Evolutionary conservation across 2,113 vertebrate species (phyloP), one percentile per base, ranked within the genome.

Genomic region (Tonatia bakeri): DNA sequence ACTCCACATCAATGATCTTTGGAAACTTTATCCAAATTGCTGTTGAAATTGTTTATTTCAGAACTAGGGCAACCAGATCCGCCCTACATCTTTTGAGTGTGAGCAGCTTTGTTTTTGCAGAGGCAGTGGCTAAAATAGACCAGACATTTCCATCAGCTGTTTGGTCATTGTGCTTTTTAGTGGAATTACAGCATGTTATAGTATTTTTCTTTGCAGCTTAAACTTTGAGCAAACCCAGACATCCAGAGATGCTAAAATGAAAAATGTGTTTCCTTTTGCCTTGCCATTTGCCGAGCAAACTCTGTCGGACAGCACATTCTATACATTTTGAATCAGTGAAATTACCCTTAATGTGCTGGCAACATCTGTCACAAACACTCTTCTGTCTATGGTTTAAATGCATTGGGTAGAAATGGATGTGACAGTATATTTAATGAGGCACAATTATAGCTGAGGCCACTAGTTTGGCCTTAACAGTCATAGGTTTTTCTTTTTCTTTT

Each of bases 301-400:
- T 52, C 93, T 87, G 54, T 97, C 96, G 97, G 94, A 82, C 84
- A 92, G 83, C 95, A 93, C 54, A 87, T 91, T 81, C 97, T 96
- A 85, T 70, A 96, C 59, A 54, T 94, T 96, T 96, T 28, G 92
- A 97, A 96, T 94, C 70, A 97, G 96, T 80, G n/a, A 95, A 97
- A 97, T 98, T 97, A 95, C 64, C 95, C 94, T 94, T 95, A 92
- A 95, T 97, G 83, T 94, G 77, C 96, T 97, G 80, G 90, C 90
- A 98, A 81, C 85, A 95, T 96, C 94, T 98, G 95, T 97, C 96
- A 96, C 83, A 96, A 97, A 95, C 54, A 56, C 94, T 91, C 64
- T 94, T 90, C 86, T 84, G 76, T 96, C 96, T 91, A 52, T 36
- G 76, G 54, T 76, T 97, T 94, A 97, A 98, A 91, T 92, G 94